Percentiles rank a stretch among this genome's conserved stretches.
Evolutionary conservation across 2,888 invertebrate species (phyloP).

Genomic region (Lasioglossum calceatum): DNA sequence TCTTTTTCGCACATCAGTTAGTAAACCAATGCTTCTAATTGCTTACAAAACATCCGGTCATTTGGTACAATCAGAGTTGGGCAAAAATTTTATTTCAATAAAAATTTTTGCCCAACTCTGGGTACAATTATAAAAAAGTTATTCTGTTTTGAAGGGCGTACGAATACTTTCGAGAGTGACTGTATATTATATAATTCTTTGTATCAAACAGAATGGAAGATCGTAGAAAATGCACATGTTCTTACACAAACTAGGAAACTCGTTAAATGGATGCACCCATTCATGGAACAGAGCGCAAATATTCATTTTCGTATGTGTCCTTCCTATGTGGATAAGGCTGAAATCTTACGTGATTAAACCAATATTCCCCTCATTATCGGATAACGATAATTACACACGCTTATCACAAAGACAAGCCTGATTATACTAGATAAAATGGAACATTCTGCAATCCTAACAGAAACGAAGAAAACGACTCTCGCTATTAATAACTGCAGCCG

Average conservation of each 20-base stretch:
- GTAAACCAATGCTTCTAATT: too few species aligned
- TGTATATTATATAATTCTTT: too few species aligned
- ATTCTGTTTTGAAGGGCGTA: too few species aligned
- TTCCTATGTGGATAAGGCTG: slow-evolving; percentile 1
- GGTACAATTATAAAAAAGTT: too few species aligned
- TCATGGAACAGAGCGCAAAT: neutral
- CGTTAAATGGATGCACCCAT: neutral
- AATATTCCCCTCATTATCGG: slow-evolving; percentile 3
- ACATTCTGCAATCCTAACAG: neutral
- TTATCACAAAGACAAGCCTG: neutral
- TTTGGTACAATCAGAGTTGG: too few species aligned
- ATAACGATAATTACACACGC: slow-evolving; percentile 28
- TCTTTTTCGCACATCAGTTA: too few species aligned
- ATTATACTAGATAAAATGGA: neutral
- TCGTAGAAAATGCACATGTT: too few species aligned
- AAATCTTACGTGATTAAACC: slow-evolving; percentile 25
- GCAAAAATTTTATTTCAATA: too few species aligned
- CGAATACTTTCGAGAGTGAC: too few species aligned
- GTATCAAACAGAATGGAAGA: too few species aligned
- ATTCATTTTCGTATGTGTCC: neutral
- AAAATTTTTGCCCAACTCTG: too few species aligned
- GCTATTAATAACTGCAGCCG: neutral
- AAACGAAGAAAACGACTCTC: neutral
- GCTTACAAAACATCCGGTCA: too few species aligned
- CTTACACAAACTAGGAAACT: neutral